Conservation (phyloP, 2,888 invertebrate species). For the Agrochola lychnidis region DNA sequence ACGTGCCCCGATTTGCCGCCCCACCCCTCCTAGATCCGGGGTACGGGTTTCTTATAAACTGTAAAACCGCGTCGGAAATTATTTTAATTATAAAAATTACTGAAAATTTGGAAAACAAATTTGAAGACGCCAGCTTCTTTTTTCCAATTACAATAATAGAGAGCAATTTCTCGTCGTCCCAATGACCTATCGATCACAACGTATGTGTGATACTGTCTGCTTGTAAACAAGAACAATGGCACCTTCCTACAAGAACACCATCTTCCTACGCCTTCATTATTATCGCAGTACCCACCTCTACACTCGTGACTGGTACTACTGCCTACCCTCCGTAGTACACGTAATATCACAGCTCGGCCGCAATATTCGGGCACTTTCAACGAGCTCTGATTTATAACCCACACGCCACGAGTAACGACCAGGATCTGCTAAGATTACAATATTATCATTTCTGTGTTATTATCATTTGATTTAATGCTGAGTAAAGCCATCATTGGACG, state of each 20-base stretch:
- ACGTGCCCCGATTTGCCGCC: too few species aligned
- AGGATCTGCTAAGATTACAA: constrained; percentile 48
- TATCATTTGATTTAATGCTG: constrained; percentile 15
- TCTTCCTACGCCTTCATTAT: constrained; percentile 33
- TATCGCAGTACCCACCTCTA: constrained; percentile 8
- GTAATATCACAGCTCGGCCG: constrained; percentile 61
- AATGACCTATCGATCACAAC: too few species aligned
- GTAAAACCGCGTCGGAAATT: too few species aligned
- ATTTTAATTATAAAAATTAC: too few species aligned
- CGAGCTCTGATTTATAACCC: constrained; percentile 71
- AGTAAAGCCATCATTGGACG: too few species aligned
- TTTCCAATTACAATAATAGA: too few species aligned
- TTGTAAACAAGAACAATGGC: neutral
- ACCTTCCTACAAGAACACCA: neutral
- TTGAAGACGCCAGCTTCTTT: too few species aligned
- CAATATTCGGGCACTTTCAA: constrained; percentile 73
- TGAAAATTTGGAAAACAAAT: too few species aligned
- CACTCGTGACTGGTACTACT: constrained; percentile 31
- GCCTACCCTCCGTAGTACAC: constrained; percentile 30
- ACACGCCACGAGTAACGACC: constrained; percentile 55
- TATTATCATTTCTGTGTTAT: constrained; percentile 29
- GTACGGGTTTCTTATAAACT: too few species aligned
- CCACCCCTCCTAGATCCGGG: too few species aligned
- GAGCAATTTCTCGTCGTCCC: too few species aligned
- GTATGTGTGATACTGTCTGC: too few species aligned